Base-by-base conservation (phyloP, 2,888 invertebrate species). In the Cephus sareptanus region DNA sequence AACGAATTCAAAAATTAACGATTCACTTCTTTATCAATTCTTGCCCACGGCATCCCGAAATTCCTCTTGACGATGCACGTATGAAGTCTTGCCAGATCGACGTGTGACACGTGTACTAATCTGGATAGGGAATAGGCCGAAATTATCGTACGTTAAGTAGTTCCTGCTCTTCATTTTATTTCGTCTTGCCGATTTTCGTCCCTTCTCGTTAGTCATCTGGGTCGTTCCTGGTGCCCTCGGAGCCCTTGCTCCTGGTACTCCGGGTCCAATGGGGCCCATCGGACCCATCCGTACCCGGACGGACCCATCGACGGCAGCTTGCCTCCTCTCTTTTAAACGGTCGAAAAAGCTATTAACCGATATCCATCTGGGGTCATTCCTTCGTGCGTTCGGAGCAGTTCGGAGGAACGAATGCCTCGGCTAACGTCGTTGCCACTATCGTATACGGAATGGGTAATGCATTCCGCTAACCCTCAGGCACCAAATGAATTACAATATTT, bases 341-440 rank as follows among this genome's bases (percentile, higher is more conserved):
- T 82, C 84, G 87, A 88, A 89, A 89, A 89, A 89, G 88, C 89
- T 89, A 89, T 89, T 89, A 89, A 88, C 88, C 89, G 89, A 89
- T 89, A 89, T 88, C 84, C 88, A 88, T 89, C 89, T 88, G 89
- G 86, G 89, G 88, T 89, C 88, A 87, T 88, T 88, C 85, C 85
- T 85, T 81, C 85, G 82, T 85, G 83, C 84, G 81, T 81, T 81
- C 83, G 74, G 56, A 56, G 56, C 56, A 56, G 56, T 56, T 56
- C 56, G 56, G 56, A 56, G 56, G 56, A 56, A 56, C 56, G 56
- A 56, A 56, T 56, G 56, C 56, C 56, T 56, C 23, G 56, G 56
- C 56, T 23, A 31, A 81, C 76, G 79, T 83, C 79, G 79, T 84
- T 56, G 76, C 68, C 77, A 83, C 83, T 87, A 87, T 87, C 86